phyloP scores from a whole-genome alignment of 2,113 vertebrate species.

The Lanius collurio region DNA sequence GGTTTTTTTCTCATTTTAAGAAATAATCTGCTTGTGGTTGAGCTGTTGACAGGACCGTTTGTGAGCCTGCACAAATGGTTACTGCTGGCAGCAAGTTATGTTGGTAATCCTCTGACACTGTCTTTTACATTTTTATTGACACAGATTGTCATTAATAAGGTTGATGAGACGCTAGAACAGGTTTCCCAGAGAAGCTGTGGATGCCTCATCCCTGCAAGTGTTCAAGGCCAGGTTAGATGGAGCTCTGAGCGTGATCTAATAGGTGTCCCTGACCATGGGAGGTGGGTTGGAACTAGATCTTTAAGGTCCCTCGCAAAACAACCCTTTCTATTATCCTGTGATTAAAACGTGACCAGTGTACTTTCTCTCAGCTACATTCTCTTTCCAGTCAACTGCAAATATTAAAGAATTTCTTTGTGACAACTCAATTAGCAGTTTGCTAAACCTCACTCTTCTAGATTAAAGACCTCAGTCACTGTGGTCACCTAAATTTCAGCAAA shows the following conservation, averaged over 20 bases:
- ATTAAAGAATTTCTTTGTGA: neutral
- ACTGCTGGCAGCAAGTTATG: neutral
- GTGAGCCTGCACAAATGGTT: neutral
- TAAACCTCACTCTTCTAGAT: neutral
- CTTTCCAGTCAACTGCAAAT: neutral
- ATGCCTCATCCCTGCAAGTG: neutral
- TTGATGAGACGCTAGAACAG: neutral
- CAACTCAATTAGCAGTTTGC: neutral
- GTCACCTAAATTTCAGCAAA: neutral
- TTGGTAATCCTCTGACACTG: neutral
- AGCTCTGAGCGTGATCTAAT: neutral
- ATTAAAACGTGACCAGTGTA: neutral
- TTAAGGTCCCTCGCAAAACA: neutral
- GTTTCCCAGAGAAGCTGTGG: neutral
- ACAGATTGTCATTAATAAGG: neutral
- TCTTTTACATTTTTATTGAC: neutral
- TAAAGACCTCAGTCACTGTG: neutral
- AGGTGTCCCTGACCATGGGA: neutral
- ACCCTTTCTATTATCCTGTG: neutral
- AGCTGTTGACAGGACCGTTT: neutral
- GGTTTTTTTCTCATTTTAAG: neutral
- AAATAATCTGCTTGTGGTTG: neutral
- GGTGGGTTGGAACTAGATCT: neutral
- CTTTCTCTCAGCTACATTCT: neutral
- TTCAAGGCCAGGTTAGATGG: neutral